Conservation (phyloP, 2,113 vertebrate species). For the Ceyx margarethae region DNA sequence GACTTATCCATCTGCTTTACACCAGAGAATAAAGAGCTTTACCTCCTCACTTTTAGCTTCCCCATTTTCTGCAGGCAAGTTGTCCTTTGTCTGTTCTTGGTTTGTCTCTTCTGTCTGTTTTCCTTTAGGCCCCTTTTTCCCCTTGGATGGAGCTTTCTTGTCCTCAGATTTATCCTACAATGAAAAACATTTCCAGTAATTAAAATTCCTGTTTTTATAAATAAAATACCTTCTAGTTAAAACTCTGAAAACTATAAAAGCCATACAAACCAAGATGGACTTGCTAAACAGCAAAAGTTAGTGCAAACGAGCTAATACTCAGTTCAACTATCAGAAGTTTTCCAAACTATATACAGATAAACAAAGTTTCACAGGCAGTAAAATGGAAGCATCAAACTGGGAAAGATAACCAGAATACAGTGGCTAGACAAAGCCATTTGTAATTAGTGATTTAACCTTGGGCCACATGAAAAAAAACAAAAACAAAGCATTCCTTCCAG, state of each 20-base stretch:
- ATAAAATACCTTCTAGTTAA: not conserved
- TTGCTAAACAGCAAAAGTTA: not conserved
- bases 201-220: not conserved
- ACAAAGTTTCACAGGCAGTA: not conserved
- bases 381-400: not conserved
- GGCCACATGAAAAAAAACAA: not conserved
- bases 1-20: no score
- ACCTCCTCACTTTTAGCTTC: constrained; percentile 88
- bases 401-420: not conserved
- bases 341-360: not conserved
- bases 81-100: constrained; percentile 80
- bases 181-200: not conserved
- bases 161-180: constrained; percentile 77
- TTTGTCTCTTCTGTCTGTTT: constrained; percentile 82
- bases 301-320: not conserved
- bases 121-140: constrained; percentile 84
- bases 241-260: not conserved
- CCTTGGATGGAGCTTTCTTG: constrained; percentile 78
- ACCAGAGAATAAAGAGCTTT: not conserved
- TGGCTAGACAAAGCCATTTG: not conserved
- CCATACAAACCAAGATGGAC: not conserved
- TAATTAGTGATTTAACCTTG: not conserved
- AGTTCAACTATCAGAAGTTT: not conserved
- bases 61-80: constrained; percentile 86
- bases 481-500: not conserved